Base-by-base conservation (phyloP, 2,888 invertebrate species). In the Orthosia gracilis region DNA sequence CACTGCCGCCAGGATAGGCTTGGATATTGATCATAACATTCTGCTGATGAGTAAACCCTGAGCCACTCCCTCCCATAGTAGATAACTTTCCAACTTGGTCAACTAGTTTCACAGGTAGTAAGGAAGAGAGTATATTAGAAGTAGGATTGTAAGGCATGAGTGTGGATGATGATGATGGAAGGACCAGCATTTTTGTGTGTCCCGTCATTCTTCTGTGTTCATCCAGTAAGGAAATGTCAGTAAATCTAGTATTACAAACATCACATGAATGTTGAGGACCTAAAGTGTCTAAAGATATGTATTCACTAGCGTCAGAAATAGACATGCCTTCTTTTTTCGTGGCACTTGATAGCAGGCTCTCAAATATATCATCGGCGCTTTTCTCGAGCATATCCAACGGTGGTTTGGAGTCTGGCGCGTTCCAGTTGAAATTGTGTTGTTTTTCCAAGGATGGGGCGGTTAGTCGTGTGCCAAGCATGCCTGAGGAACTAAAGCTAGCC, bases 11-110 rank as follows among this genome's bases (percentile, higher is more conserved):
- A 9, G 97, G 97, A 85, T 97, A 97, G 64, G 97, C 97, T 88
- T 97, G 97, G 49, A 97, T 97, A 85, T 97, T 97, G 65, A 97
- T 97, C 93, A 97, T 96, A 3, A 97, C 97, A 88, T 97, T 97
- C 88, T 97, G 97, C 87, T 97, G 97, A 86, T 97, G 97, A 69
- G 97, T 96, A 64, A 95, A 96, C 2, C 94, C 94, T 31, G 94
- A 83, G 0, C 91, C 90, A 75, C 87, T 88, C 40, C 90, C 89
- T 15, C 92, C 90, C 2, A 95, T 94, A 0, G 89, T 89, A 5
- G 96, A 93, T 31, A 96, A 82, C 83, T 96, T 96, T 18, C 96
- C 96, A 18, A 96, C 96, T 89, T 96, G 96, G 82, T 96, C 96
- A 21, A 94, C 96, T 73, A 96, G 88, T 84, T 96, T 96, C 0